Evolutionary conservation across 2,113 vertebrate genomes (phyloP).

Genomic region (Syngnathoides biaculeatus): DNA sequence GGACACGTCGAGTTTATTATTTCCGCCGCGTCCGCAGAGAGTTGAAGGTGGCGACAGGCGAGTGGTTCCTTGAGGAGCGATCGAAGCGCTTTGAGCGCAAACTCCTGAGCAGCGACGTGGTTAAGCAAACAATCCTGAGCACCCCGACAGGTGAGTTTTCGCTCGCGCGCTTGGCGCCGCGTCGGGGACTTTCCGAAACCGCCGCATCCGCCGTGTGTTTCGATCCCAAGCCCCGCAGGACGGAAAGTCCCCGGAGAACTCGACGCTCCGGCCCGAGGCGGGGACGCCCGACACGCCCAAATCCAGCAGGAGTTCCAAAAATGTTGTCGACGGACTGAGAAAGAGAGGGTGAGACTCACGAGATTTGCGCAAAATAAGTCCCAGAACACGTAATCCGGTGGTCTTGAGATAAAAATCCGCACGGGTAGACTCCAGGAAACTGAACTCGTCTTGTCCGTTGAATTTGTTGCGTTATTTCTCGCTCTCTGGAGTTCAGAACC

Average conservation of each 20-base stretch:
- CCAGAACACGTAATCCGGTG: no score
- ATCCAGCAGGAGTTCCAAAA: conserved; percentile 64
- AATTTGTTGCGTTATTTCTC: no score
- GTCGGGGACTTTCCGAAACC: neutral
- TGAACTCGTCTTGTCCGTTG: no score
- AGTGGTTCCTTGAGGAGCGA: conserved; percentile 96
- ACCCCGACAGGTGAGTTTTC: conserved; percentile 74
- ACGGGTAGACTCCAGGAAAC: no score
- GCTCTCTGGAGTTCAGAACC: no score
- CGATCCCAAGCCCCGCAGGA: conserved; percentile 37
- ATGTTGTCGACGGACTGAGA: conserved; percentile 60
- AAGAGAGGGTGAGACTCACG: conserved; percentile 79
- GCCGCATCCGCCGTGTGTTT: conserved; percentile 9
- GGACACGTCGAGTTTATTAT: neutral
- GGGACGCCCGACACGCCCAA: conserved; percentile 59
- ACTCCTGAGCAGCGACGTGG: conserved; percentile 78
- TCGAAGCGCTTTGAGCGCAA: conserved; percentile 86
- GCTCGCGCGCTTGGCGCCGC: neutral
- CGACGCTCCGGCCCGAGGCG: conserved; percentile 16
- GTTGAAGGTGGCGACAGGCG: conserved; percentile 87
- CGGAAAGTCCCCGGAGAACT: conserved; percentile 38
- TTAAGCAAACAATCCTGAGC: conserved; percentile 86
- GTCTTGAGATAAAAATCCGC: no score
- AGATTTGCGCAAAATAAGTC: neutral
- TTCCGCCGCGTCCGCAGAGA: conserved; percentile 67